phyloP scores from a whole-genome alignment of 2,113 vertebrate genomes.

The Tamias sibiricus region DNA sequence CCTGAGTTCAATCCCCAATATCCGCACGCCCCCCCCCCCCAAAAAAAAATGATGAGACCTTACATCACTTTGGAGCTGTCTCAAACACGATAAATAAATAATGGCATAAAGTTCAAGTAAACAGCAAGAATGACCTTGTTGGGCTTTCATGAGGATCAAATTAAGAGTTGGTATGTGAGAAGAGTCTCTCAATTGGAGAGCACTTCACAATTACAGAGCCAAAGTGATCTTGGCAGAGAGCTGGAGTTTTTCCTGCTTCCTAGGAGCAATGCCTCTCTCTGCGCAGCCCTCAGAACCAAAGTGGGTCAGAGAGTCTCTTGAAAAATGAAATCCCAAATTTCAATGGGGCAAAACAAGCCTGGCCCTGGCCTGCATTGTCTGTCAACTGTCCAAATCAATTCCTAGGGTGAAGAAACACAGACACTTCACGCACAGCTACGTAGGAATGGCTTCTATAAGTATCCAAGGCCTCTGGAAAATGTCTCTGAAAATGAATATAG shows the following conservation, averaged over 20 bases:
- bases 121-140: not conserved
- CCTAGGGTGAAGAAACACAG: not conserved
- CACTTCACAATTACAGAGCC: conserved; percentile 58
- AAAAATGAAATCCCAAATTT: conserved; percentile 58
- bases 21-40: no score
- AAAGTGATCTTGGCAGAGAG: conserved; percentile 65
- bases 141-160: conserved; percentile 21
- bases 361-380: not conserved
- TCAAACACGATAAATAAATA: not conserved
- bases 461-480: not conserved
- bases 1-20: no score
- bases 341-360: not conserved
- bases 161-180: not conserved
- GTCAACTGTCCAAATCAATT: conserved; percentile 4
- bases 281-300: conserved; percentile 5
- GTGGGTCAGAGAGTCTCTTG: conserved; percentile 62
- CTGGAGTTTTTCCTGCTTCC: not conserved
- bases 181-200: conserved; percentile 17
- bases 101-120: conserved; percentile 21
- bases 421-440: not conserved
- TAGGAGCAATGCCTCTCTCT: not conserved
- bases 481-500: not conserved
- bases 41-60: not conserved
- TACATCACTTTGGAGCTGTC: not conserved
- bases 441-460: not conserved